phyloP scores from a whole-genome alignment of 2,888 invertebrate species.

The Argynnis bischoffii region DNA sequence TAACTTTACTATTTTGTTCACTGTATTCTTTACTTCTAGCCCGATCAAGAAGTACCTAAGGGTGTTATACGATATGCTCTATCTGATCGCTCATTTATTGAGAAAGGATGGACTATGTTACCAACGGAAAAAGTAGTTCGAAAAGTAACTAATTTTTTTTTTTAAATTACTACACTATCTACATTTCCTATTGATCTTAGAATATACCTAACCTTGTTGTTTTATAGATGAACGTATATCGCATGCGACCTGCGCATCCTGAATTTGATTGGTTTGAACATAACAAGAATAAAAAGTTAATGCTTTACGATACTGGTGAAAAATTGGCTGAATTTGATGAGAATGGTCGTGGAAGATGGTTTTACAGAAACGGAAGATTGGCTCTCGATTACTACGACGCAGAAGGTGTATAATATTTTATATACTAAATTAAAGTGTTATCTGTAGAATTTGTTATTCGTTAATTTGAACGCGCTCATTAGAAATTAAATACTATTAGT shows the following conservation, averaged over 20 bases:
- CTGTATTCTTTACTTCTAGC: constrained; percentile 47
- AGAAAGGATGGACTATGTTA: constrained; percentile 75
- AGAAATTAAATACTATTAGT: too few species aligned
- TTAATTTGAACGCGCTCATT: too few species aligned
- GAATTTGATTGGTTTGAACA: constrained; percentile 75
- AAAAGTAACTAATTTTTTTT: constrained; percentile 53
- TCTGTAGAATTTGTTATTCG: neutral
- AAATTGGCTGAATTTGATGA: constrained; percentile 68
- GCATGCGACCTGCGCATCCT: constrained; percentile 72
- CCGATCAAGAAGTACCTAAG: constrained; percentile 51
- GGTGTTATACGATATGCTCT: constrained; percentile 65
- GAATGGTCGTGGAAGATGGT: constrained; percentile 66
- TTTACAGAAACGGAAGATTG: constrained; percentile 64
- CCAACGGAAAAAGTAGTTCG: constrained; percentile 74
- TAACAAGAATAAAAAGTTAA: constrained; percentile 62
- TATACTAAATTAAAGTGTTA: too few species aligned
- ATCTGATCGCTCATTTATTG: constrained; percentile 69
- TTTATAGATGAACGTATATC: constrained; percentile 70
- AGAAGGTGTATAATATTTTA: constrained; percentile 54
- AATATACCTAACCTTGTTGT: neutral
- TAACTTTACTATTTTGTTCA: too few species aligned
- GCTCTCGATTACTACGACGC: constrained; percentile 73
- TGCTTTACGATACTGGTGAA: constrained; percentile 67
- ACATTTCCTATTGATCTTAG: too few species aligned
- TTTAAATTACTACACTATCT: neutral